Base-by-base conservation (phyloP, 1,140 invertebrate species). In the Berghia stephanieae region DNA sequence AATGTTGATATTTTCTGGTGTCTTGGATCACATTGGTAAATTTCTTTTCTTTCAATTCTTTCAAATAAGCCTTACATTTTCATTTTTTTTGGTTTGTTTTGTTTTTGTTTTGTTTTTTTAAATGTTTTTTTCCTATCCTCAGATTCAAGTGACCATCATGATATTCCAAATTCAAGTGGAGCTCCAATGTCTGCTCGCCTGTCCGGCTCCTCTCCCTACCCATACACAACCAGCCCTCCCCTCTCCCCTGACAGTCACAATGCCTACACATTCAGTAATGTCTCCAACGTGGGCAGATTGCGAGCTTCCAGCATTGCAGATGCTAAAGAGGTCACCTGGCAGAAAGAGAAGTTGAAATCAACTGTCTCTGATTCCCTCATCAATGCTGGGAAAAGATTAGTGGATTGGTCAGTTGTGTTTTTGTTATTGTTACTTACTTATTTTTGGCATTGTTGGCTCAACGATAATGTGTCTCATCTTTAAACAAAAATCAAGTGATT, bases 91-190 rank as follows among this genome's bases (percentile, higher is more conserved):
- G n/a, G n/a, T n/a, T n/a, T n/a, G n/a, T n/a, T n/a, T n/a, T n/a
- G n/a, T n/a, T n/a, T n/a, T n/a, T n/a, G n/a, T n/a, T n/a, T n/a
- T n/a, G n/a, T n/a, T n/a, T n/a, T n/a, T n/a, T n/a, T n/a, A n/a
- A n/a, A n/a, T n/a, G n/a, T n/a, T n/a, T 38, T 46, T 71, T 27
- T 69, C 72, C 1, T 34, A 43, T 74, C 77, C 27, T 34, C 75
- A 87, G 86, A 87, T 78, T 85, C 86, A 6, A 80, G 69, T 77
- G 86, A 87, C 72, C 81, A 68, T 34, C 6, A 27, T 36, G 85
- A 86, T 42, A 78, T 79, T 10, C 79, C 80, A 13, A 78, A 80
- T 21, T 66, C 78, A 0, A 36, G 78, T 10, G 77, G 73, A 42
- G 71, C 81, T 81, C 34, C 70, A 78, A 43, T 78, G 78, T 6